These are phyloP conservation scores for Archivesica marissinica DNA, from an alignment of 1,140 invertebrate species.

Conservation along the genomic window DNA sequence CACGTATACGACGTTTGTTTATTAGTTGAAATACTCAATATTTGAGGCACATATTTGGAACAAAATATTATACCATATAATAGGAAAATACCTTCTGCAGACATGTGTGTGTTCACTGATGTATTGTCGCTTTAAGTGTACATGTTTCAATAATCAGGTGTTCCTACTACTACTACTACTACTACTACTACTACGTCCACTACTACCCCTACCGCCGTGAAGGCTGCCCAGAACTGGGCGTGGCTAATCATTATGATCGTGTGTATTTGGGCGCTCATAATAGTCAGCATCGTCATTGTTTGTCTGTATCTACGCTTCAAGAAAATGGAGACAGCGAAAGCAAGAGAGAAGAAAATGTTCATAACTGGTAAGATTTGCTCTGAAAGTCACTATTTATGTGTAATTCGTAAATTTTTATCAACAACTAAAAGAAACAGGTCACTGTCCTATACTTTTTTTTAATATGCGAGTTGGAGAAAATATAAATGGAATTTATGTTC, in stretches of 20 bases:
- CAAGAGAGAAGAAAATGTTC: conserved; percentile 34
- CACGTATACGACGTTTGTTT: no score
- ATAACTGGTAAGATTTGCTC: neutral
- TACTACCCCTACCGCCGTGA: no score
- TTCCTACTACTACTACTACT: neutral
- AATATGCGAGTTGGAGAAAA: no score
- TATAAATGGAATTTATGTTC: no score
- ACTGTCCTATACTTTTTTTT: no score
- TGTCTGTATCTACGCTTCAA: neutral
- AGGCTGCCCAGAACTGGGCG: neutral
- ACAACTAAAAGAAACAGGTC: no score
- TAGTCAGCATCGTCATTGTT: neutral
- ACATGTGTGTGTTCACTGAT: no score
- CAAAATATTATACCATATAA: no score
- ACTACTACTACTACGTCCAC: neutral
- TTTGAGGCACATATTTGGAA: no score
- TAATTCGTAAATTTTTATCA: no score
- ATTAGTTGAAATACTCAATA: no score
- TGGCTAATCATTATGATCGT: conserved; percentile 20
- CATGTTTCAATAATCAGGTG: neutral
- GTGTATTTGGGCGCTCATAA: neutral
- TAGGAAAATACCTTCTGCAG: no score
- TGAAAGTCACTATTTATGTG: neutral
- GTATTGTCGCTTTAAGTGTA: neutral
- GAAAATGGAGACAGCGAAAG: conserved; percentile 21